Conservation (phyloP, 1,140 invertebrate species). For the Achatina immaculata region DNA sequence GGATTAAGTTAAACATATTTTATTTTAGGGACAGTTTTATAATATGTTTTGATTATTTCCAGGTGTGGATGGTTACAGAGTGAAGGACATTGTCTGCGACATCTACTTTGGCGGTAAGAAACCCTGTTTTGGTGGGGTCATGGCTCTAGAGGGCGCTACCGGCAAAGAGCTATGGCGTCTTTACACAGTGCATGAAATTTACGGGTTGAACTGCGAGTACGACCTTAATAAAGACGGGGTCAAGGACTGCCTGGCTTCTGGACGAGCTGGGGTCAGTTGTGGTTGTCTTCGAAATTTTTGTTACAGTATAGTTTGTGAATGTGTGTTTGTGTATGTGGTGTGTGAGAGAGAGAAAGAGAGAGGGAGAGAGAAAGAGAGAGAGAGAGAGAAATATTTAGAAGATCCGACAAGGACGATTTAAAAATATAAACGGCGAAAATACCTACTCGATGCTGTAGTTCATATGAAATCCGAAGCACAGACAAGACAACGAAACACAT, state of each 20-base stretch:
- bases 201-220: conserved; percentile 80
- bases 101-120: conserved; percentile 77
- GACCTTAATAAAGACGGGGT: conserved; percentile 82
- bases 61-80: conserved; percentile 73
- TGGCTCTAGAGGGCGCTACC: conserved; percentile 81
- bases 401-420: no score
- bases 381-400: no score
- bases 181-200: conserved; percentile 81
- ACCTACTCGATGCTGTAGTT: no score
- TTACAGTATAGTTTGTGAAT: background rate
- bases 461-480: no score
- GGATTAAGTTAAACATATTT: no score
- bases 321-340: background rate
- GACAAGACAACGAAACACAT: no score
- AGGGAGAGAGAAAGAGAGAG: no score
- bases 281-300: no score
- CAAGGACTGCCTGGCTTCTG: conserved; percentile 82
- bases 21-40: no score
- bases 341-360: background rate
- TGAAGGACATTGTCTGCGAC: conserved; percentile 75
- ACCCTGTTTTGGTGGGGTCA: conserved; percentile 83
- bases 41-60: background rate
- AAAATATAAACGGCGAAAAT: no score
- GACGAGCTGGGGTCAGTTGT: conserved; percentile 78
- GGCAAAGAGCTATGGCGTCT: conserved; percentile 83